Evolutionary conservation across 23 tunicate species (phyloP).

Genomic region (Ciona savignyi): DNA sequence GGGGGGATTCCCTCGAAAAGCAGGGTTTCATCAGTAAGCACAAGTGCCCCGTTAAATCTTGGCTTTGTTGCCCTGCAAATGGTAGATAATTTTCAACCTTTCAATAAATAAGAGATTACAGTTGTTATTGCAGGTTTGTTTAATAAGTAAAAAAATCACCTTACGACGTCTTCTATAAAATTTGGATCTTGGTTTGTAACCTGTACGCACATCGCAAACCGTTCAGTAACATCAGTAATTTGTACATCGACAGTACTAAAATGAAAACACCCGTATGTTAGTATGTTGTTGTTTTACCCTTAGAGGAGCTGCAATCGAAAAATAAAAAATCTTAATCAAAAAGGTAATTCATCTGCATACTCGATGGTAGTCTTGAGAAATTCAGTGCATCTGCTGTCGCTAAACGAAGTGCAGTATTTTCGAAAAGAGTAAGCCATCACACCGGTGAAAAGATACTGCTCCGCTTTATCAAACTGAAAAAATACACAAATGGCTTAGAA

Average conservation of each 20-base stretch:
- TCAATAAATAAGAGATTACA: too few relatives aligned
- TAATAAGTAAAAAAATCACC: constrained; percentile 3
- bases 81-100: not conserved
- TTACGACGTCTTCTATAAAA: constrained; percentile 20
- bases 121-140: not conserved
- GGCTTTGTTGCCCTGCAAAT: constrained; percentile 41
- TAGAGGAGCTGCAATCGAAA: not conserved
- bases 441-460: constrained; percentile 49
- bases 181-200: constrained; percentile 1
- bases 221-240: not conserved
- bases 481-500: not conserved
- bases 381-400: not conserved
- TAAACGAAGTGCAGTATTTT: constrained; percentile 33
- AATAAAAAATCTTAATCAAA: not conserved
- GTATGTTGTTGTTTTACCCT: not conserved
- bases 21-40: constrained; percentile 48
- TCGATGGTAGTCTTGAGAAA: not conserved
- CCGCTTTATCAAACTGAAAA: constrained; percentile 43
- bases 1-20: constrained; percentile 61
- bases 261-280: not conserved
- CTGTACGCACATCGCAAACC: constrained; percentile 32
- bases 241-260: constrained; percentile 28
- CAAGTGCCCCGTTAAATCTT: constrained; percentile 66
- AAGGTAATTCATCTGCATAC: not conserved
- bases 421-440: constrained; percentile 59